Percentiles rank a stretch among this genome's conserved stretches.
These are phyloP conservation scores for Hippocampus guttulatus DNA, from an alignment of 2,113 vertebrate genomes.

Conservation along the genomic window DNA sequence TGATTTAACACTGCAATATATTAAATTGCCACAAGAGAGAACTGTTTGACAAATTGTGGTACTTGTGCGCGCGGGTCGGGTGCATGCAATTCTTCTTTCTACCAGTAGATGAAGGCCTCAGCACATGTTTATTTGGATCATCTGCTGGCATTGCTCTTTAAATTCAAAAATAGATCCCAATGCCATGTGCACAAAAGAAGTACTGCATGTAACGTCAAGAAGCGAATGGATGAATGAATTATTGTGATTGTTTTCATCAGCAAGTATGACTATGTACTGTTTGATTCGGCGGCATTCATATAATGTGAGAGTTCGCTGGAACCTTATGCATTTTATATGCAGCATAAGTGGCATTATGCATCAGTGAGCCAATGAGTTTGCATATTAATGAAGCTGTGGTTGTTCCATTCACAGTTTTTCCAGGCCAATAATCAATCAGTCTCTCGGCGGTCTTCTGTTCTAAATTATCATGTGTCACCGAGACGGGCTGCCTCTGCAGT, in stretches of 20 bases:
- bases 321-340: not conserved
- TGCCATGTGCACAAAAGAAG: not conserved
- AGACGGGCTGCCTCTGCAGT: constrained; percentile 9
- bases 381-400: constrained; percentile 3
- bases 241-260: not conserved
- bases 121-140: not conserved
- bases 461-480: constrained; percentile 17
- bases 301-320: not conserved
- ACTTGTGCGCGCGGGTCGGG: not conserved
- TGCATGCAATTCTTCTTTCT: constrained; percentile 2
- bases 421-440: constrained; percentile 6
- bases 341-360: not conserved
- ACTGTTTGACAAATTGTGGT: not conserved
- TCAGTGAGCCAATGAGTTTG: not conserved
- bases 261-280: not conserved
- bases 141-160: not conserved
- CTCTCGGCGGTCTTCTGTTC: constrained; percentile 5
- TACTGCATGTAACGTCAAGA: not conserved
- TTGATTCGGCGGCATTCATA: not conserved
- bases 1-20: not conserved
- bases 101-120: constrained; percentile 35
- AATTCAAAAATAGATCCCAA: not conserved
- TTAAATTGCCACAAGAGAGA: not conserved
- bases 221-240: not conserved
- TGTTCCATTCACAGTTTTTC: constrained; percentile 21